Evolutionary conservation across 2,888 invertebrate genomes (phyloP), one percentile per base, ranked within the genome.

Genomic region (Drosophila atripex): DNA sequence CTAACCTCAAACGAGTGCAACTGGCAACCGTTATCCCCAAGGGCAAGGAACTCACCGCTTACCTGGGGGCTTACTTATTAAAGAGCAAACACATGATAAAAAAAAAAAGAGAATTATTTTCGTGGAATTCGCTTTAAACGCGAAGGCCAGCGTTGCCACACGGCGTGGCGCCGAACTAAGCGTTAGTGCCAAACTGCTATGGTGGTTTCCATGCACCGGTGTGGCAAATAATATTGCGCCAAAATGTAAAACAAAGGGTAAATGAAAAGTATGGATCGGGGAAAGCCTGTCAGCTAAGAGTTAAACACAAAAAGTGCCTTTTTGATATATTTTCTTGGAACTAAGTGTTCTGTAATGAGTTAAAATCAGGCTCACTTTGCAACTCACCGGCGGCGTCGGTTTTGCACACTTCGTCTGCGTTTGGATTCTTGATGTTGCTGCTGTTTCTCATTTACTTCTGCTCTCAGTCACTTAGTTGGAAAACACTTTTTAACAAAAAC

Each of bases 151-250:
- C 11, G 50, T 50, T 9, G 23, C 28, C 12, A 9, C n/a, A 7
- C 3, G 4, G 1, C 1, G 28, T n/a, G 32, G n/a, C 6, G 32
- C 2, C 18, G 8, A 23, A 23, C 14, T 14, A 57, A 4, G 18
- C 57, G 47, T 46, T 55, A 47, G 38, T 16, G 7, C 18, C n/a
- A 50, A 32, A 32, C 18, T 64, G 56, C 50, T 16, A 50, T 50
- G 56, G 56, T 25, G 49, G n/a, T n/a, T 21, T 16, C 9, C 9
- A 16, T 28, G 46, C 35, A 49, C 64, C 71, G 58, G 53, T 54
- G 51, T 64, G 64, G 65, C 49, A 35, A 77, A 71, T 51, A 71
- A 73, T 76, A 84, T 86, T 79, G 89, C 89, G 89, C 89, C 89
- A 89, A 89, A 89, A 86, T 78, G 76, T 73, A 64, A 83, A 83